Conservation (phyloP, 2,888 invertebrate genomes). For the Sclerodermus sp. region DNA sequence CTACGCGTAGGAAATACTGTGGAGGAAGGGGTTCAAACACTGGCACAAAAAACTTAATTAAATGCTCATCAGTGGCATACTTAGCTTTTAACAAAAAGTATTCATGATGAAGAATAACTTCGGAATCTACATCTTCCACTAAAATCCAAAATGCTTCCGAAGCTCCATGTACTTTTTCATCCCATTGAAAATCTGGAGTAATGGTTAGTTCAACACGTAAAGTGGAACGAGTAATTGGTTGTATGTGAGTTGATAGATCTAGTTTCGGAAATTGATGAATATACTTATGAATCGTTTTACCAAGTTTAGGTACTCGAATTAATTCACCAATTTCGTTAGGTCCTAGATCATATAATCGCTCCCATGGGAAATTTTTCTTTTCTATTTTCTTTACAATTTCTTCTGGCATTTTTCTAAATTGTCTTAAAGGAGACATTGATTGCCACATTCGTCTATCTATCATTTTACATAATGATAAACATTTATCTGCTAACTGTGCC, state of each 20-base stretch:
- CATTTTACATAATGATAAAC: conserved; percentile 96
- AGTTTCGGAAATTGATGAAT: conserved; percentile 97
- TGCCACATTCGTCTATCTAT: conserved; percentile 99
- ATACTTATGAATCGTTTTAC: conserved; percentile 94
- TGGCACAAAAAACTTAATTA: conserved; percentile 96
- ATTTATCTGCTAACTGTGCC: conserved; percentile 97
- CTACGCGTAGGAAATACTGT: conserved; percentile 92
- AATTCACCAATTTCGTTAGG: conserved; percentile 97
- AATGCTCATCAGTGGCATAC: conserved; percentile 92
- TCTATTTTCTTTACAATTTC: conserved; percentile 97
- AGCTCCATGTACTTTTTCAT: conserved; percentile 84
- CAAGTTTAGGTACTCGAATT: conserved; percentile 85
- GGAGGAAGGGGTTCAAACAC: conserved; percentile 98
- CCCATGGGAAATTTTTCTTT: conserved; percentile 95
- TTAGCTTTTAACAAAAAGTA: conserved; percentile 90
- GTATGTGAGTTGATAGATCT: conserved; percentile 94
- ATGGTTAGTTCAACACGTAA: conserved; percentile 94
- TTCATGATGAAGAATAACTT: conserved; percentile 89
- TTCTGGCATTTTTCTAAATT: conserved; percentile 96
- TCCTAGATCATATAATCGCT: conserved; percentile 91
- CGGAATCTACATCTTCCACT: conserved; percentile 85
- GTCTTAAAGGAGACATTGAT: conserved; percentile 96
- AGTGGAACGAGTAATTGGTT: conserved; percentile 93
- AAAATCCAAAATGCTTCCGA: conserved; percentile 88
- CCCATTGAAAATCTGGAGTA: conserved; percentile 99